Evolutionary conservation across 1,140 invertebrate genomes (phyloP), one percentile per base, ranked within the genome.

Genomic region (Nixonia krombeini): DNA sequence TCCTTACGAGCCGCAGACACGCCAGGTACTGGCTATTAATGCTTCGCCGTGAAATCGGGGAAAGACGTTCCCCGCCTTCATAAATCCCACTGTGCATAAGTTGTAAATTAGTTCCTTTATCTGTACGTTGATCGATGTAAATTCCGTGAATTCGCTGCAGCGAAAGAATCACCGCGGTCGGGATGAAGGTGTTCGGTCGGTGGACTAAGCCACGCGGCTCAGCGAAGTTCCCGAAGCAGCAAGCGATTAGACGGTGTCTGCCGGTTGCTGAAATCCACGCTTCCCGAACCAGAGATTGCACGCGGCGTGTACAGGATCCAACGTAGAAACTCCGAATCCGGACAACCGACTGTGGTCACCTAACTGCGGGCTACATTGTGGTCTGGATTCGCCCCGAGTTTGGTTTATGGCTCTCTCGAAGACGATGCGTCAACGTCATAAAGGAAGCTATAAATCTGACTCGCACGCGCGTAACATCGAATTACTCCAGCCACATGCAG

Each of bases 381-480:
- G 73, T 74, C 68, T 68, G 67, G 74, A 74, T 76, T 72, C 63
- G 61, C 69, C 68, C 64, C 56, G 47, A 55, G 67, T 72, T 73
- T 70, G 74, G 61, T 74, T 73, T 73, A 76, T 68, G 70, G 70
- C 70, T 66, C 72, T 67, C 70, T 41, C 67, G 63, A 52, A 73
- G 65, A 73, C 72, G 78, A 79, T 80, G 71, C 70, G 73, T 80
- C 77, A 78, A 79, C 63, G 77, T 78, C 78, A 79, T 81, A 80
- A 78, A 74, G 72, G 73, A 53, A 57, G 61, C 59, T 63, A 77
- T 81, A 80, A 81, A 81, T 81, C 75, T 72, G 52, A 58, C 76
- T 75, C 66, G 74, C 56, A 66, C 51, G 52, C 59, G 57, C 46
- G 23, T 46, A 57, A 35, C 35, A 18, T 44, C 13, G 44, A n/a